Evolutionary conservation across 1,140 invertebrate genomes (phyloP), one percentile per base, ranked within the genome.

Genomic region (Polypedilum pembai): DNA sequence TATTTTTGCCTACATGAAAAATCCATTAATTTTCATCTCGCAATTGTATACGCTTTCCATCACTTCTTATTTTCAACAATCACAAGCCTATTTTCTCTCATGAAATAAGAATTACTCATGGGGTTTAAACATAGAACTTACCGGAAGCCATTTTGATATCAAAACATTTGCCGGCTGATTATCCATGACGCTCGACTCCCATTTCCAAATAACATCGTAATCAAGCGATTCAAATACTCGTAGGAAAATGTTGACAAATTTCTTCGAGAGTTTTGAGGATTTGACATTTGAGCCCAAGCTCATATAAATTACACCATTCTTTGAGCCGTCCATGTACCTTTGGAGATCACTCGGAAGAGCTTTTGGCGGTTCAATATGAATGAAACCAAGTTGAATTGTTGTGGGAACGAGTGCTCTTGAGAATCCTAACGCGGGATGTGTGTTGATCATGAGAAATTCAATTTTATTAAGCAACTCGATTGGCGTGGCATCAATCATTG

Each of bases 131-230:
- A 45, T 8, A 45, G 15, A 45, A 45, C 41, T 45, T 8, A 45
- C 41, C 2, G 88, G 89, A 77, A 88, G 84, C 88, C 88, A 90
- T 74, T 87, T 83, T 78, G 84, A 83, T 15, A 87, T 83, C 75
- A 85, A 85, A 5, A 90, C 85, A 78, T 90, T 90, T 63, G 84
- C 81, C 0, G 88, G 86, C 74, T 87, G 63, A 66, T 66, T 66
- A 17, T 66, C 63, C 0, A 85, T 75, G 0, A 66, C 77, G 10
- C 80, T 79, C 0, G 78, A 77, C 75, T 89, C 85, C 77, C 86
- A 86, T 78, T 88, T 88, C 78, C 87, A 86, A 7, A 88, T 77
- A 0, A 89, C 82, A 1, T 82, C 83, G 75, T 88, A 85, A 8
- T 84, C 83, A 8, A 88, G 74, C 20, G 80, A 80, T 1, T 82